These are phyloP conservation scores for Meteorus sp. DNA, from an alignment of 1,140 invertebrate genomes.

Conservation along the genomic window DNA sequence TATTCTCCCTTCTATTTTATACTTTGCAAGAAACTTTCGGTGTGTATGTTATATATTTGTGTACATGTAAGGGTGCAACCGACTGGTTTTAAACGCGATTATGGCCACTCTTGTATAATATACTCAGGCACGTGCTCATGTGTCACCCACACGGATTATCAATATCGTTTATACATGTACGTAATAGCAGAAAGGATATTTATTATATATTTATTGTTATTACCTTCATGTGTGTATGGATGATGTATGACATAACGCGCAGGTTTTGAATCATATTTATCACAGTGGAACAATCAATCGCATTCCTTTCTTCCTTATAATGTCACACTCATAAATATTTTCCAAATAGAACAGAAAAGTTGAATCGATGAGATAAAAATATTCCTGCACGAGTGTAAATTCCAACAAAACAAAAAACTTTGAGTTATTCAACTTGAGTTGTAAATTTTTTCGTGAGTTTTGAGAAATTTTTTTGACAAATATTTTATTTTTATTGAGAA, in stretches of 20 bases:
- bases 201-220: no score
- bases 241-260: no score
- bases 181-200: no score
- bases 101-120: conserved; percentile 39
- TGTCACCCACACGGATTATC: conserved; percentile 56
- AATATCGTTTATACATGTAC: conserved; percentile 57
- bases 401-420: no score
- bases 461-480: no score
- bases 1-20: no score
- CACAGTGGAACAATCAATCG: background rate
- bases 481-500: no score
- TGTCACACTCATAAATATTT: background rate
- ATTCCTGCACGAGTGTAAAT: background rate
- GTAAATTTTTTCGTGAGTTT: no score
- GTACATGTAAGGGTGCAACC: conserved; percentile 22
- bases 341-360: no score
- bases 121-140: conserved; percentile 51
- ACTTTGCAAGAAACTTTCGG: no score
- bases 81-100: conserved; percentile 54
- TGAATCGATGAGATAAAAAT: no score
- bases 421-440: no score
- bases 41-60: background rate
- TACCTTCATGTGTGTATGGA: conserved; percentile 10
- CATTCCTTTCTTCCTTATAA: conserved; percentile 13
- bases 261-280: conserved; percentile 11